phyloP scores from a whole-genome alignment of 2,113 vertebrate species.

The Rhea americana region DNA sequence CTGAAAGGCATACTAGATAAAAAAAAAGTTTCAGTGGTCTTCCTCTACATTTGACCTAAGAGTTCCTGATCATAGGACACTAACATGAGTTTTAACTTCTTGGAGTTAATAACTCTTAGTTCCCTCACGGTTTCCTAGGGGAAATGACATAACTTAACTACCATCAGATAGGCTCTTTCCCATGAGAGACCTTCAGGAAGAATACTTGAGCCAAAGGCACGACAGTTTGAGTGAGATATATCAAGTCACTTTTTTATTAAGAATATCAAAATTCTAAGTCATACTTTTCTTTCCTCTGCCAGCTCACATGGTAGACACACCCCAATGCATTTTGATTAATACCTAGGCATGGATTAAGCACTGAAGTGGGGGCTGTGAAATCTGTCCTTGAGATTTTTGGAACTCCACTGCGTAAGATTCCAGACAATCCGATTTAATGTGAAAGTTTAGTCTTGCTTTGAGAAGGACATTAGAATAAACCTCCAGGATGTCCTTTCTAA shows the following conservation, averaged over 20 bases:
- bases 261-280: background rate
- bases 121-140: background rate
- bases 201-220: background rate
- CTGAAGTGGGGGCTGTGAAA: background rate
- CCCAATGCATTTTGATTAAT: background rate
- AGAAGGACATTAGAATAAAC: background rate
- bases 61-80: background rate
- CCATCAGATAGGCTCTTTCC: background rate
- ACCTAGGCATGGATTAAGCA: background rate
- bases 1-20: background rate
- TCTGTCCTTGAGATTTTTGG: background rate
- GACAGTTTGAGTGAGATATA: rapidly evolving
- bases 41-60: background rate
- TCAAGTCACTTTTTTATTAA: background rate
- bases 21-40: background rate
- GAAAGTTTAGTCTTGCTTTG: background rate
- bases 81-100: background rate
- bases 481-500: background rate
- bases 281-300: background rate
- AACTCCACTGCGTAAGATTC: background rate
- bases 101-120: background rate
- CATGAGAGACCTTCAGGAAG: background rate
- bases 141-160: background rate
- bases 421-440: background rate
- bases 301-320: background rate